Percentiles rank a stretch among this genome's conserved stretches.
Evolutionary conservation across 2,888 invertebrate genomes (phyloP).

Genomic region (Selenia dentaria): DNA sequence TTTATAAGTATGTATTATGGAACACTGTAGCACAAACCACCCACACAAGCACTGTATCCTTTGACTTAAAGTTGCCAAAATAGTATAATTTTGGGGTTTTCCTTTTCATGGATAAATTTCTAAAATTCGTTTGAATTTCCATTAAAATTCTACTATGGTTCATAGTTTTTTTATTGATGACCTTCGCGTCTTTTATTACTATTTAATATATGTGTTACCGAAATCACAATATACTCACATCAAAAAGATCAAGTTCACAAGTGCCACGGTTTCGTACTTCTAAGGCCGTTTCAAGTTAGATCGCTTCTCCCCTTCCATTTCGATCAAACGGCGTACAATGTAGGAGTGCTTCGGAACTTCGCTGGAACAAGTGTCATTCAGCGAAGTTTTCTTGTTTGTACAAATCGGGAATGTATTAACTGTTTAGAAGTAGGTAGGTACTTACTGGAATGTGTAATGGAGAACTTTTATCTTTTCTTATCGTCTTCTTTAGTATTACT

Average conservation of each 20-base stretch:
- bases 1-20: too few relatives aligned
- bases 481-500: too few relatives aligned
- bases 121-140: too few relatives aligned
- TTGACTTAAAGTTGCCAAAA: too few relatives aligned
- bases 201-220: too few relatives aligned
- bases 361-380: conserved; percentile 20
- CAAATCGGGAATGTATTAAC: conserved; percentile 18
- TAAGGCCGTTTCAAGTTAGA: conserved; percentile 9
- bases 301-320: conserved; percentile 15
- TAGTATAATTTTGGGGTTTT: too few relatives aligned
- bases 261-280: conserved; percentile 9
- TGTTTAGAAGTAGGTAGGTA: conserved; percentile 1
- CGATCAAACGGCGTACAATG: conserved; percentile 13
- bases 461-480: not conserved
- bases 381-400: conserved; percentile 21
- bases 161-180: too few relatives aligned
- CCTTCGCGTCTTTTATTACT: too few relatives aligned
- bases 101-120: too few relatives aligned
- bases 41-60: too few relatives aligned
- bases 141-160: too few relatives aligned
- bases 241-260: conserved; percentile 10
- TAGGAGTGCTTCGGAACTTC: conserved; percentile 19
- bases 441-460: conserved; percentile 6
- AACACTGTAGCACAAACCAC: too few relatives aligned
- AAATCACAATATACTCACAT: not conserved